A percentile compares a stretch with the other conserved stretches of the same genome.
phyloP scores from a whole-genome alignment of 2,113 vertebrate genomes.

The Hyperoodon ampullatus region DNA sequence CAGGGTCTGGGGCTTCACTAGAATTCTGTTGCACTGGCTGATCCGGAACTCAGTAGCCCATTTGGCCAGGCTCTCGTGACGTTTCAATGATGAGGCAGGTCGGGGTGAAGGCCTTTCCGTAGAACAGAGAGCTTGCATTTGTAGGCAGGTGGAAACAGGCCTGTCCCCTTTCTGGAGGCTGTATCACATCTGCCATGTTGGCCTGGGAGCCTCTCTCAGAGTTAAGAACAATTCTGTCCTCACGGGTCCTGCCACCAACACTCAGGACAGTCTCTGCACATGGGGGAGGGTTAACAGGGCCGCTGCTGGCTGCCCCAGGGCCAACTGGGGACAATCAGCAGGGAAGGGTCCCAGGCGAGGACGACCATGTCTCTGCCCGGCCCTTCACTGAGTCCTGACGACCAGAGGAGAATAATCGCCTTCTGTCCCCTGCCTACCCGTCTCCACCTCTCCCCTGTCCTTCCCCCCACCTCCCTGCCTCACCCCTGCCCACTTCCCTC shows the following conservation, averaged over 20 bases:
- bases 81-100: not conserved
- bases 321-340: not conserved
- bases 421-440: not conserved
- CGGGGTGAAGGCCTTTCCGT: not conserved
- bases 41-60: not conserved
- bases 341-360: not conserved
- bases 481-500: not conserved
- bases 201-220: not conserved
- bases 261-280: not conserved
- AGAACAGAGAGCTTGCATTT: not conserved
- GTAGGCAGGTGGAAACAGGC: not conserved
- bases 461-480: not conserved
- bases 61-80: not conserved
- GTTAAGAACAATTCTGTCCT: not conserved
- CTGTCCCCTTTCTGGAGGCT: not conserved
- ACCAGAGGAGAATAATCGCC: not conserved
- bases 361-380: not conserved
- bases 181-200: not conserved
- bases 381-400: not conserved
- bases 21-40: not conserved
- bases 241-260: not conserved
- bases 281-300: fast-evolving
- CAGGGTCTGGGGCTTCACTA: not conserved
- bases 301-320: not conserved
- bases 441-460: not conserved